Evolutionary conservation across 2,888 invertebrate species (phyloP), one percentile per base, ranked within the genome.

Genomic region (Limnephilus rhombicus): DNA sequence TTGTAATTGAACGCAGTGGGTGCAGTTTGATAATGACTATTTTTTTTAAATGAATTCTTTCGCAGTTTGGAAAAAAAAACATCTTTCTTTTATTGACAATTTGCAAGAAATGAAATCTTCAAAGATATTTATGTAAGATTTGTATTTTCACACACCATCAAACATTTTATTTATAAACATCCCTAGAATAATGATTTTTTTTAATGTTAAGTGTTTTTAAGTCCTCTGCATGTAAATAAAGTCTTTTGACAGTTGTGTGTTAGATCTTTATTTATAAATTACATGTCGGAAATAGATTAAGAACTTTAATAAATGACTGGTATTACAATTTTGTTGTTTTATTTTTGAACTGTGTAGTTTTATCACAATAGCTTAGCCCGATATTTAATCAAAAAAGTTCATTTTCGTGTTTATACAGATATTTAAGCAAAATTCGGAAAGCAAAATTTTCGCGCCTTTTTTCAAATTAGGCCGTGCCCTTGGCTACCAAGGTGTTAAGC

Each of bases 241-340:
- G 81, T 37, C 91, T 90, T 93, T 91, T 92, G 89, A 89, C 88
- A 86, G 68, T 92, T 92, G 89, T 88, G 90, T 91, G 90, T 92
- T 89, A 87, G 89, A 82, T 29, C 85, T 89, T 92, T 93, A 92
- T 93, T 93, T 92, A 92, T 92, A 93, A 92, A 91, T 91, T 85
- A 92, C 92, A 92, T 92, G 93, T 93, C 92, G 88, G 89, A 92
- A 92, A 82, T 93, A 92, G 89, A 82, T 91, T 86, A 92, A 93
- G 92, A 93, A 93, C 92, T 92, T 89, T 85, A 93, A 93, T 93
- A 93, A 93, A 93, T 88, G 93, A 93, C 93, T 93, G 93, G 92
- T 93, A 93, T 92, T 91, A 93, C 90, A 89, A 41, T 15, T 3
- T 12, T 45, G 37, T 41, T 86, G 49, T 90, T 92, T 85, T 92